A percentile compares a stretch with the other conserved stretches of the same genome.
These are phyloP conservation scores for Phaethon lepturus DNA, from an alignment of 2,113 vertebrate species.

Conservation along the genomic window DNA sequence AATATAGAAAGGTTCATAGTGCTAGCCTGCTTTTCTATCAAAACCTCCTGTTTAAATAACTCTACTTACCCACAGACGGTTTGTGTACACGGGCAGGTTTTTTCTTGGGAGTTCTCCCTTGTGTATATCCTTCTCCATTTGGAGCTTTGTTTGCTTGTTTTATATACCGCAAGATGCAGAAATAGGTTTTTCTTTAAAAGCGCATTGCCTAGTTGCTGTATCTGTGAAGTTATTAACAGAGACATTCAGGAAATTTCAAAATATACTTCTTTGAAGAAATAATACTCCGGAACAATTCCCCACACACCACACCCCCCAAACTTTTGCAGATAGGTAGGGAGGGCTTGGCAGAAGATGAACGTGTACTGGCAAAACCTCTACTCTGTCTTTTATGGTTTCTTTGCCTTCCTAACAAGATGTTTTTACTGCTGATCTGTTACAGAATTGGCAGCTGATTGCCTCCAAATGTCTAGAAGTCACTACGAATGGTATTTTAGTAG, in stretches of 20 bases:
- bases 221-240: constrained; percentile 8
- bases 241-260: not conserved
- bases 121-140: not conserved
- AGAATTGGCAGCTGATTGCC: constrained; percentile 61
- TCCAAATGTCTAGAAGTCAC: constrained; percentile 53
- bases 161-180: not conserved
- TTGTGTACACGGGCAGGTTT: not conserved
- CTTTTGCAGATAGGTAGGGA: constrained; percentile 15
- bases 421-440: constrained; percentile 57
- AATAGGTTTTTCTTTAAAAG: not conserved
- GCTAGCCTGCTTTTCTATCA: constrained; percentile 38
- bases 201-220: not conserved
- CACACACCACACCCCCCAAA: not conserved
- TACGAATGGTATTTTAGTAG: constrained; percentile 44
- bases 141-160: not conserved
- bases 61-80: not conserved
- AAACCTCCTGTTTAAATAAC: not conserved
- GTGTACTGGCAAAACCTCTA: constrained; percentile 39
- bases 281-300: not conserved
- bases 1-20: not conserved
- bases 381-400: constrained; percentile 38
- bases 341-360: constrained; percentile 45
- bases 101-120: constrained; percentile 11
- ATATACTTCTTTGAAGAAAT: not conserved
- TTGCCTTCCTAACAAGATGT: constrained; percentile 63